phyloP scores from a whole-genome alignment of 2,888 invertebrate genomes.

The Arctia plantaginis region DNA sequence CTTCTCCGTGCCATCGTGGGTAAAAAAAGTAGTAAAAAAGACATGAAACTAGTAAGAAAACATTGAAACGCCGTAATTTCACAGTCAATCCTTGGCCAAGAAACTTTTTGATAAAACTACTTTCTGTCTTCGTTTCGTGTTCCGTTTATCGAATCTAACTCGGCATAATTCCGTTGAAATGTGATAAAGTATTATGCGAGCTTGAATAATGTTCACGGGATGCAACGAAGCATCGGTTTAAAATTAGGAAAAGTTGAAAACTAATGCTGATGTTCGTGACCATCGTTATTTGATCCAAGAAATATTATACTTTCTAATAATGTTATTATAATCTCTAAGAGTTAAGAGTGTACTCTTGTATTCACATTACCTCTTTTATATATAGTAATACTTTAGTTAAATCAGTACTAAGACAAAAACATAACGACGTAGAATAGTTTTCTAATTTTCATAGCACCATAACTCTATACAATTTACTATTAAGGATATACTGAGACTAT shows the following conservation, averaged over 20 bases:
- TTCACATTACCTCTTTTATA: neutral
- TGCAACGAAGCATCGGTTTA: slow-evolving; percentile 72
- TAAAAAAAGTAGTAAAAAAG: slow-evolving; percentile 8
- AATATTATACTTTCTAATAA: neutral
- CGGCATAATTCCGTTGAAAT: slow-evolving; percentile 52
- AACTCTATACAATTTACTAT: too few relatives aligned
- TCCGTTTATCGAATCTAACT: slow-evolving; percentile 50
- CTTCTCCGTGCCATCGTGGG: too few relatives aligned
- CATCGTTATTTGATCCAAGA: slow-evolving; percentile 18
- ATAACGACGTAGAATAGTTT: neutral
- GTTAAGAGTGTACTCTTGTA: neutral
- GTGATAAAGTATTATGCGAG: slow-evolving; percentile 62
- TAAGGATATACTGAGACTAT: too few relatives aligned
- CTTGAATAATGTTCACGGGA: slow-evolving; percentile 69
- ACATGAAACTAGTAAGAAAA: slow-evolving; percentile 13
- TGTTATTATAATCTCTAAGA: too few relatives aligned
- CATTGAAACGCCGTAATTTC: slow-evolving; percentile 16
- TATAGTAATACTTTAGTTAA: neutral
- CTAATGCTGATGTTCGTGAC: slow-evolving; percentile 36
- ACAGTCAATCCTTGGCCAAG: slow-evolving; percentile 28
- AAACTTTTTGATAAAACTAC: slow-evolving; percentile 53
- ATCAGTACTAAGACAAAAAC: neutral
- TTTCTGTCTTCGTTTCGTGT: slow-evolving; percentile 36
- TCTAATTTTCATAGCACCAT: too few relatives aligned
- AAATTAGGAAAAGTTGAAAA: slow-evolving; percentile 68